Conservation (phyloP, 2,888 invertebrate species). For the Antitype chi region DNA sequence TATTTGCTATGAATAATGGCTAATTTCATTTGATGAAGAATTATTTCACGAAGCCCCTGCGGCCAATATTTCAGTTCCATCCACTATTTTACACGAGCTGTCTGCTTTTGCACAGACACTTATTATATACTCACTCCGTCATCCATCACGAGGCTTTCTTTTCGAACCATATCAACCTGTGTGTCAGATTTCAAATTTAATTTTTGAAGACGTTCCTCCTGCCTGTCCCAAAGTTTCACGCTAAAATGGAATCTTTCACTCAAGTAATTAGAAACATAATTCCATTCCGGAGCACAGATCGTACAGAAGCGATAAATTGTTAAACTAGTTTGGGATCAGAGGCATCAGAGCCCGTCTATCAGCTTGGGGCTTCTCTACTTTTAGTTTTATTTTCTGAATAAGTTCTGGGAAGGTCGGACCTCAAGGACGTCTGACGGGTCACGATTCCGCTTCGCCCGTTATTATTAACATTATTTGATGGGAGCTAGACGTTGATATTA, state of each 20-base stretch:
- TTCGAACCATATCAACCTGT: slow-evolving; percentile 66
- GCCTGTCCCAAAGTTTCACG: slow-evolving; percentile 58
- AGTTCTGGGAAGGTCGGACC: slow-evolving; percentile 84
- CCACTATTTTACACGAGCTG: slow-evolving; percentile 69
- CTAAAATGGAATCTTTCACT: slow-evolving; percentile 70
- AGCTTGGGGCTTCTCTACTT: slow-evolving; percentile 73
- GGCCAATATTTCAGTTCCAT: slow-evolving; percentile 67
- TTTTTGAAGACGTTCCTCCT: slow-evolving; percentile 65
- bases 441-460: slow-evolving; percentile 67
- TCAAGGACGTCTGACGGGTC: slow-evolving; percentile 82
- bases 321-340: slow-evolving; percentile 77
- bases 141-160: slow-evolving; percentile 73
- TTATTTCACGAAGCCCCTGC: slow-evolving; percentile 67
- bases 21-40: slow-evolving; percentile 69
- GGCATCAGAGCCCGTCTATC: slow-evolving; percentile 74
- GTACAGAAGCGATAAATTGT: slow-evolving; percentile 79
- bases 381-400: slow-evolving; percentile 82
- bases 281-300: slow-evolving; percentile 68
- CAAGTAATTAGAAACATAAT: slow-evolving; percentile 76
- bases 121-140: slow-evolving; percentile 70
- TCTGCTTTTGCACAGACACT: slow-evolving; percentile 70
- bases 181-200: slow-evolving; percentile 71
- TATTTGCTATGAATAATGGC: slow-evolving; percentile 27
- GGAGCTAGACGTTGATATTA: slow-evolving; percentile 57
- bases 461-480: slow-evolving; percentile 73